These are phyloP conservation scores for Archilochus colubris DNA, from an alignment of 2,113 vertebrate species.

Conservation along the genomic window DNA sequence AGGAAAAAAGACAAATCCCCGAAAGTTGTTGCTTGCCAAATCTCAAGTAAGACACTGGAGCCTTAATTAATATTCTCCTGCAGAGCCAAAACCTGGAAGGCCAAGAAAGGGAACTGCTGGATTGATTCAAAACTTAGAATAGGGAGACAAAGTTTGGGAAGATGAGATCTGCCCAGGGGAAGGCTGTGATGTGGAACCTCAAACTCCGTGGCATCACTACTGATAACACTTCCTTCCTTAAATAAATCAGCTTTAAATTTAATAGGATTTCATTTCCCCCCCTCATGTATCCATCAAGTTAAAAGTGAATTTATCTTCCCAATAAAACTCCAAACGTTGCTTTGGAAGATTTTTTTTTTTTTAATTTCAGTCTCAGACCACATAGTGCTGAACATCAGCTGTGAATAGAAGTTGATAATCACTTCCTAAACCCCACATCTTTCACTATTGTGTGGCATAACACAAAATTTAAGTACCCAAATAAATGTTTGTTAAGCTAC, in stretches of 20 bases:
- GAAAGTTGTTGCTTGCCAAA: not conserved
- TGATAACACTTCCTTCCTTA: not conserved
- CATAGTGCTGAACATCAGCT: not conserved
- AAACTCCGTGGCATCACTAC: not conserved
- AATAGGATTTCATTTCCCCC: not conserved
- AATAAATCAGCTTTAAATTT: not conserved
- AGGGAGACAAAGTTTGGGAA: not conserved
- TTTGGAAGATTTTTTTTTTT: not conserved
- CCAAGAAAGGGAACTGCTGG: not conserved
- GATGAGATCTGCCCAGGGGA: not conserved
- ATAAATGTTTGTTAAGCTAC: conserved; percentile 21
- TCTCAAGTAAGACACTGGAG: not conserved
- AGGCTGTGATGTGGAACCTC: not conserved
- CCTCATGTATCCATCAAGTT: not conserved
- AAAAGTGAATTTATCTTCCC: conserved; percentile 10
- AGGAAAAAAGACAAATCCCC: accelerated
- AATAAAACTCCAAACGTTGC: not conserved
- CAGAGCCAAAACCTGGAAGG: not conserved
- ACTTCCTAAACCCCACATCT: not conserved
- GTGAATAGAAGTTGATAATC: conserved; percentile 32
- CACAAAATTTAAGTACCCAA: conserved; percentile 2
- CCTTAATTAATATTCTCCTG: not conserved
- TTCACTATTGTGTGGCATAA: not conserved
- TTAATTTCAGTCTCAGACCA: not conserved
- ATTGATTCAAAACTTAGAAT: not conserved